Evolutionary conservation across 2,797 vertebrate species (phyloP).

Genomic region (Coendou prehensilis): DNA sequence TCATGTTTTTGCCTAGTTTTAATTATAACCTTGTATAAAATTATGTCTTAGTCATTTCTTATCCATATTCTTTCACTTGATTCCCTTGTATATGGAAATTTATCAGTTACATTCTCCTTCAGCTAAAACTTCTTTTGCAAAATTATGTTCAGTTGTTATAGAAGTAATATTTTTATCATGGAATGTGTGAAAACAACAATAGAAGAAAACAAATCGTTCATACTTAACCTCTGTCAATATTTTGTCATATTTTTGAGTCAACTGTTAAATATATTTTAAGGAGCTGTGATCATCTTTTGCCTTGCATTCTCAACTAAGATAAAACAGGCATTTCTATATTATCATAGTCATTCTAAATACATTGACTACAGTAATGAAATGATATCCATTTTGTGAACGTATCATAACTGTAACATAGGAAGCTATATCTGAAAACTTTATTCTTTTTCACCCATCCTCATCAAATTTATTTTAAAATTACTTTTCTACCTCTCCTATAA

Average conservation of each 20-base stretch:
- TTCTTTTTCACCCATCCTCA: not conserved
- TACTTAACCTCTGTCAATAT: not conserved
- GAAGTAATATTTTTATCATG: not conserved
- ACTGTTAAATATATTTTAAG: not conserved
- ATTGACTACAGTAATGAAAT: not conserved
- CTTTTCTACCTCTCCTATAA: not conserved
- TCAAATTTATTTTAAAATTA: not conserved
- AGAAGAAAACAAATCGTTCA: not conserved
- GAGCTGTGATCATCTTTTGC: not conserved
- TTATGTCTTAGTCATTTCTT: not conserved
- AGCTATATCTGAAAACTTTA: not conserved
- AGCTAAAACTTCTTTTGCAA: not conserved
- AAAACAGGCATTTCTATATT: not conserved
- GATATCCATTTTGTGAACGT: not conserved
- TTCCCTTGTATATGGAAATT: not conserved
- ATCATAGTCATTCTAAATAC: not conserved
- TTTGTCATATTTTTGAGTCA: slow-evolving; percentile 9
- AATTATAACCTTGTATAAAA: not conserved
- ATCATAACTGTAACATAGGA: not conserved
- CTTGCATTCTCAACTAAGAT: not conserved
- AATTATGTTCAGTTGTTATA: not conserved
- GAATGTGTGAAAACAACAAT: not conserved
- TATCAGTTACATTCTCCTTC: not conserved
- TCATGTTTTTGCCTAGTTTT: not conserved
- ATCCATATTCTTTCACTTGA: not conserved